Evolutionary conservation across 2,113 vertebrate genomes (phyloP), one percentile per base, ranked within the genome.

Genomic region (Corynorhinus townsendii): DNA sequence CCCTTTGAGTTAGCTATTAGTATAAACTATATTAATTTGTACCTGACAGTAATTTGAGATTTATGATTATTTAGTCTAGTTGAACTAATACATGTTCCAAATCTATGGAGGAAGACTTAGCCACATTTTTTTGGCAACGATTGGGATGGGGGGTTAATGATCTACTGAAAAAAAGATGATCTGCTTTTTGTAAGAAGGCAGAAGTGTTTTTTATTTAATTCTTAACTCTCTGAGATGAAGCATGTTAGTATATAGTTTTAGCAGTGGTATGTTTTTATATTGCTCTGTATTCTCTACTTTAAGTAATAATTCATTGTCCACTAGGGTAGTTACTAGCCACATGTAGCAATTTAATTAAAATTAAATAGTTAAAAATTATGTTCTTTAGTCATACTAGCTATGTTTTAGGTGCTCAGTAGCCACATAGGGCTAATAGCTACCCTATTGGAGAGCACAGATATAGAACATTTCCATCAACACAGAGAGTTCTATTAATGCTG

Each of bases 21-120:
- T 97, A 38, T 80, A 95, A 96, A 96, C 96, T 95, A 94, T 95
- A 93, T 94, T 96, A 95, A 94, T 93, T 96, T 96, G 28, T 96
- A 87, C 59, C 77, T 96, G 85, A 90, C 87, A 92, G 26, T 96
- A 96, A 90, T 95, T 96, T 97, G 72, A 77, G 35, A 86, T 93
- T 96, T 94, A 77, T 93, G n/a, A 89, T 89, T 96, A 86, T 94
- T 94, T 95, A 93, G 86, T 86, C 33, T 97, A 47, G 64, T 85
- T 96, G 90, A 92, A 96, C 45, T 95, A 84, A 93, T 87, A 22
- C 35, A 40, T 88, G 59, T 87, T 75, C 66, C 49, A 94, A 56
- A 79, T 82, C 33, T 96, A 26, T 64, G 30, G 88, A 77, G 66
- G 45, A 93, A 84, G 56, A 76, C 62, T 96, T 88, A 92, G 20